A percentile compares a stretch with the other conserved stretches of the same genome.
Evolutionary conservation across 2,888 invertebrate genomes (phyloP).

Genomic region (Scaptomyza flava): DNA sequence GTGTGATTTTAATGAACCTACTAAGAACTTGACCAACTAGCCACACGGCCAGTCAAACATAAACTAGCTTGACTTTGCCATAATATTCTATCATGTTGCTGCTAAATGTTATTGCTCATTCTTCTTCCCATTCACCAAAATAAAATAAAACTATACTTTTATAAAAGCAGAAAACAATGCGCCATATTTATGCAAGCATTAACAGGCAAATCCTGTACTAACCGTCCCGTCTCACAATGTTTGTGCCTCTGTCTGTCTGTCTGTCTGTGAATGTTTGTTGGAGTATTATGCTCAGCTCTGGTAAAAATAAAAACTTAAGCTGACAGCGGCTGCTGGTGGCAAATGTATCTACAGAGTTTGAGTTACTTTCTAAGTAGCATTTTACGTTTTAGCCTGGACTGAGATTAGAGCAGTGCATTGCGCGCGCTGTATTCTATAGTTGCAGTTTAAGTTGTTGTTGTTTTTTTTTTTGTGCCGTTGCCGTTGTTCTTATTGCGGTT

Average conservation of each 20-base stretch:
- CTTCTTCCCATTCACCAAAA: neutral
- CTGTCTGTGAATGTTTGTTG: slow-evolving; percentile 14
- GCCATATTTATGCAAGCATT: slow-evolving; percentile 74
- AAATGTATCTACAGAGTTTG: slow-evolving; percentile 48
- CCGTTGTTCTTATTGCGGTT: slow-evolving; percentile 77
- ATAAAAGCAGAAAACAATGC: slow-evolving; percentile 63
- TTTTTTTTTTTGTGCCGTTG: slow-evolving; percentile 24
- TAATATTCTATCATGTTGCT: slow-evolving; percentile 44
- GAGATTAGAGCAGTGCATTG: slow-evolving; percentile 65
- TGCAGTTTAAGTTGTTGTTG: slow-evolving; percentile 33
- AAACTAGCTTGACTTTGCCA: slow-evolving; percentile 49
- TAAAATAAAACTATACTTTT: slow-evolving; percentile 16
- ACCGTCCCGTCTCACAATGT: slow-evolving; percentile 11
- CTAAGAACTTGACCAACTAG: slow-evolving; percentile 61
- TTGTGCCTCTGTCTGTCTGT: neutral
- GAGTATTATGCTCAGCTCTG: slow-evolving; percentile 43
- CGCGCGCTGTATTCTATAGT: slow-evolving; percentile 10
- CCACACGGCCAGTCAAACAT: slow-evolving; percentile 36
- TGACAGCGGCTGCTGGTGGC: slow-evolving; percentile 52
- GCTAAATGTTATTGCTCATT: slow-evolving; percentile 3
- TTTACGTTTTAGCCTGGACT: slow-evolving; percentile 46
- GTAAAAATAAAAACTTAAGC: slow-evolving; percentile 63
- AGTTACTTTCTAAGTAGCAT: slow-evolving; percentile 76
- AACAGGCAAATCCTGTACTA: slow-evolving; percentile 51
- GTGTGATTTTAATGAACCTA: slow-evolving; percentile 74